Evolutionary conservation across 30 jellyfish, hydroid and myxozoan genomes (phyloP).

Genomic region (Rhopilema esculentum): DNA sequence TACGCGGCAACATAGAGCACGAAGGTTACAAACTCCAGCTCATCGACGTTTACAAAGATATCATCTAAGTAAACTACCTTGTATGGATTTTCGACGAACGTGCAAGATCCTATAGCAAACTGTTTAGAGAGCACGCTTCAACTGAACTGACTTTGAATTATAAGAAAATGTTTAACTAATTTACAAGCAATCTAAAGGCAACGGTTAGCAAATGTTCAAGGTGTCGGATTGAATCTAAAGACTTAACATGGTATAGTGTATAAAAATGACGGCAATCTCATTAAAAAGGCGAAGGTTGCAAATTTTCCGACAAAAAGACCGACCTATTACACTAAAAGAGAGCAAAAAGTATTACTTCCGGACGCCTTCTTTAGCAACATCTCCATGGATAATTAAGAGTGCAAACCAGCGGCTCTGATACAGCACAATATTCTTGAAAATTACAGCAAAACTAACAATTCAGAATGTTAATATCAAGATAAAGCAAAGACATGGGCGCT

Average conservation of each 20-base stretch:
- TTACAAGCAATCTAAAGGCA: neutral
- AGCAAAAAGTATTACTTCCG: no score
- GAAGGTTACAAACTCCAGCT: neutral
- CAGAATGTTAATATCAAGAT: no score
- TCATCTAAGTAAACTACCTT: neutral
- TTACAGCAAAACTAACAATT: no score
- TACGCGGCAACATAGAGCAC: neutral
- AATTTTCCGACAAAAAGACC: neutral
- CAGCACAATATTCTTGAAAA: no score
- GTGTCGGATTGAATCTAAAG: neutral
- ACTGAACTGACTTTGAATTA: neutral
- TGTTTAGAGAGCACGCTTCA: neutral
- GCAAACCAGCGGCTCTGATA: no score
- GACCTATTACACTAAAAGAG: neutral
- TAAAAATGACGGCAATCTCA: neutral
- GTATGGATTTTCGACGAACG: neutral
- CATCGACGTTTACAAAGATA: neutral
- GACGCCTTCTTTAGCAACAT: no score
- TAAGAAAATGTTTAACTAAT: neutral
- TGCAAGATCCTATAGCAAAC: neutral
- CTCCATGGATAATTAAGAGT: no score
- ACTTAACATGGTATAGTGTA: neutral
- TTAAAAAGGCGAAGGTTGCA: neutral
- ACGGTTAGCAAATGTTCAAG: neutral
- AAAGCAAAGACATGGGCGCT: no score